These are phyloP conservation scores for Zaprionus bogoriensis DNA, from an alignment of 2,888 invertebrate genomes.

Conservation along the genomic window DNA sequence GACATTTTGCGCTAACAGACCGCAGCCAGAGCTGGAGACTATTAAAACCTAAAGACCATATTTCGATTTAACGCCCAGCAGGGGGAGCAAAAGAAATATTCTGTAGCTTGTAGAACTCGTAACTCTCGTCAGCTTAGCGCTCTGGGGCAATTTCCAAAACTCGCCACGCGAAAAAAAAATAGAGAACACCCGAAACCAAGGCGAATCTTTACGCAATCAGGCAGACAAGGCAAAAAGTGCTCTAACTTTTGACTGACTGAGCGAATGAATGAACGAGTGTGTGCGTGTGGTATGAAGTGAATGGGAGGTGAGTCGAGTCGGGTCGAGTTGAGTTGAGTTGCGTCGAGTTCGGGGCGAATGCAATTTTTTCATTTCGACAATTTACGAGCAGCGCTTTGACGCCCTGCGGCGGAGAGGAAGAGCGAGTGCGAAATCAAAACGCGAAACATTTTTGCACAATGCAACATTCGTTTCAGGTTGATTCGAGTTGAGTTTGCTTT, in stretches of 20 bases:
- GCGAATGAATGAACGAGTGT: slow-evolving; percentile 22
- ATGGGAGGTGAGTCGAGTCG: too few species aligned
- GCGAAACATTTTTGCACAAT: slow-evolving; percentile 57
- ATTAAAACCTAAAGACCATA: slow-evolving; percentile 44
- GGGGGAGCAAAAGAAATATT: slow-evolving; percentile 24
- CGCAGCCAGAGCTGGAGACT: slow-evolving; percentile 28
- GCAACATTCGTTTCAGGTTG: slow-evolving; percentile 21
- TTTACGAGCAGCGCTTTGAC: slow-evolving; percentile 49
- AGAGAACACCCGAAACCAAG: slow-evolving; percentile 15
- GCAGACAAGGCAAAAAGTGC: slow-evolving; percentile 32
- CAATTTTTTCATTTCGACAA: slow-evolving; percentile 55
- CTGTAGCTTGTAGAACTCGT: slow-evolving; percentile 8
- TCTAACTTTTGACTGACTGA: slow-evolving; percentile 55
- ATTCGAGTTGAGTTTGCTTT: slow-evolving; percentile 1
- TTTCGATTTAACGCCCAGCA: slow-evolving; percentile 54
- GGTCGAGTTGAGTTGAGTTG: too few species aligned
- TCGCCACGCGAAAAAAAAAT: slow-evolving; percentile 9
- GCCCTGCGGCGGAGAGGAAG: slow-evolving; percentile 42
- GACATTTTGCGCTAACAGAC: slow-evolving; percentile 20
- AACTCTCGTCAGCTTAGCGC: slow-evolving; percentile 39
- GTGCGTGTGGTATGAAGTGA: slow-evolving; percentile 13
- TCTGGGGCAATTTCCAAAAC: slow-evolving; percentile 35
- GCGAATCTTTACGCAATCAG: slow-evolving; percentile 49
- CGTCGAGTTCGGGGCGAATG: slow-evolving; percentile 25
- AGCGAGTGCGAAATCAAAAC: slow-evolving; percentile 46